These are phyloP conservation scores for Dipodomys stephensi DNA, from an alignment of 2,113 vertebrate genomes.

Conservation along the genomic window DNA sequence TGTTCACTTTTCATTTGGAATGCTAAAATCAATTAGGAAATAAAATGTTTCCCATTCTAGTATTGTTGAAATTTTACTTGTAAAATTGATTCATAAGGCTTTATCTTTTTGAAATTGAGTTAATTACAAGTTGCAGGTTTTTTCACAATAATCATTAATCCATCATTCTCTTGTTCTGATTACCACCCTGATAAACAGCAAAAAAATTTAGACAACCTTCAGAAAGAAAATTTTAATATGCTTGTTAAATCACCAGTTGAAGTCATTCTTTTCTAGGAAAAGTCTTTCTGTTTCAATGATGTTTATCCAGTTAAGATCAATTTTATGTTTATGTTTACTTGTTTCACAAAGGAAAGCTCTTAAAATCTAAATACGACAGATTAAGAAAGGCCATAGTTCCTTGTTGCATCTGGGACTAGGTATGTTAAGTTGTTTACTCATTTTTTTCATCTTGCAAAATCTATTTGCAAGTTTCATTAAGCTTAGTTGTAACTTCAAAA, in stretches of 20 bases:
- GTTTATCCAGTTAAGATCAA: conserved; percentile 13
- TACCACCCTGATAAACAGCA: background rate
- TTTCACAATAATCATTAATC: background rate
- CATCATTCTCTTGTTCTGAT: too few relatives aligned
- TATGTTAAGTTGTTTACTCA: background rate
- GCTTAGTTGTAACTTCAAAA: background rate
- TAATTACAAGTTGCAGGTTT: background rate
- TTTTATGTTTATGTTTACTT: conserved; percentile 18
- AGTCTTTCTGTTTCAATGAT: background rate
- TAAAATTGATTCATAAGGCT: background rate
- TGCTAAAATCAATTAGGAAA: background rate
- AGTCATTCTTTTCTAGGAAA: background rate
- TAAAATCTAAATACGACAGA: background rate
- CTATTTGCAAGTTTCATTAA: background rate
- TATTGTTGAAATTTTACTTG: background rate
- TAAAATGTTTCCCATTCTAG: background rate
- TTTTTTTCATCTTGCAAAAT: background rate
- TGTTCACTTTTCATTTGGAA: background rate
- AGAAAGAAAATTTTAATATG: background rate
- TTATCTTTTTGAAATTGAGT: background rate
- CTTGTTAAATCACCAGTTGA: conserved; percentile 2
- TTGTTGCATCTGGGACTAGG: background rate
- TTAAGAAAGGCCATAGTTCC: background rate
- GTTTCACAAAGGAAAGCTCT: conserved; percentile 13
- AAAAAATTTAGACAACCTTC: background rate